Conservation (phyloP, 2,797 vertebrate species). For the Periparus ater region DNA sequence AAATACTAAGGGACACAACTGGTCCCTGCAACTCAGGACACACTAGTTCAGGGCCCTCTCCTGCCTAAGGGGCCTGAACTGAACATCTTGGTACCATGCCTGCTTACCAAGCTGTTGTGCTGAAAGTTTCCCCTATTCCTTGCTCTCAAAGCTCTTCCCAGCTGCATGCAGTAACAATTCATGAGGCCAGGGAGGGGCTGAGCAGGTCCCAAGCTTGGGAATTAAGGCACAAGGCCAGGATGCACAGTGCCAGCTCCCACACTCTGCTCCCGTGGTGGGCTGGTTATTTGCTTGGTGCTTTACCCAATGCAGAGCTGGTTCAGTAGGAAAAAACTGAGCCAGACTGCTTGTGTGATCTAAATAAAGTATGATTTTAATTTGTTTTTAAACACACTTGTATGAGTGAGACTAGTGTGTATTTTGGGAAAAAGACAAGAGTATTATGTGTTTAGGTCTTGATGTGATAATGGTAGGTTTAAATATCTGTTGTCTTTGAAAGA, state of each 20-base stretch:
- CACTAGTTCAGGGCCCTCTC: not conserved
- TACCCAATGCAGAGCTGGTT: not conserved
- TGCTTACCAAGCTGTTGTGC: not conserved
- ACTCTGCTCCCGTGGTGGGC: not conserved
- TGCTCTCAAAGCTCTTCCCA: not conserved
- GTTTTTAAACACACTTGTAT: not conserved
- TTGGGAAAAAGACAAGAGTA: not conserved
- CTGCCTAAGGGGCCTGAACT: not conserved
- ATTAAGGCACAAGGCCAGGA: not conserved
- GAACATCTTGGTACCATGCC: rapidly evolving
- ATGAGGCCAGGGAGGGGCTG: not conserved
- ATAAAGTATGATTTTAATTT: not conserved
- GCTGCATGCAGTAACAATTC: not conserved
- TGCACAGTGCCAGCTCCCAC: not conserved
- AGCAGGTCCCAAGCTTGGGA: not conserved
- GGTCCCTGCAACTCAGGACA: not conserved
- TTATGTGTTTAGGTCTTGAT: not conserved
- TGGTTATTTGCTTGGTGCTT: not conserved
- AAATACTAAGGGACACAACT: not conserved
- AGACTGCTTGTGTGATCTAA: not conserved
- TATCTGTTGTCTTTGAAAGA: not conserved
- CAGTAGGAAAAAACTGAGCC: not conserved
- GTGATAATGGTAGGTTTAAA: not conserved
- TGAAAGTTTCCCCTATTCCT: not conserved
- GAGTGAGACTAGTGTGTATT: not conserved